Evolutionary conservation across 2,888 invertebrate genomes (phyloP).

Genomic region (Perdita meconis): DNA sequence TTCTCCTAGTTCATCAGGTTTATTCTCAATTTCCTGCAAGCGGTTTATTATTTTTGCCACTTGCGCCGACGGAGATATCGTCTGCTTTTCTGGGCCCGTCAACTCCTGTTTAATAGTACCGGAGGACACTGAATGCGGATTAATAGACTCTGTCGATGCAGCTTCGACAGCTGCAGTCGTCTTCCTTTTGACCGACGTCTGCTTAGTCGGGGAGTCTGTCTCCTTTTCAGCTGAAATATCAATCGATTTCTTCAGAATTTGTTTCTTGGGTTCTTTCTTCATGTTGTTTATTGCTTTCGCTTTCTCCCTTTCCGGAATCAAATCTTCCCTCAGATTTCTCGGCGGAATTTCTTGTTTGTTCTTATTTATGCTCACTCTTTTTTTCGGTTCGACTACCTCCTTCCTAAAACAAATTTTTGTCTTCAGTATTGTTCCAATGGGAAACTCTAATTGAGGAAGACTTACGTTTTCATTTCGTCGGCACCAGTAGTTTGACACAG

Average conservation of each 20-base stretch:
- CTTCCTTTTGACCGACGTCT: not conserved
- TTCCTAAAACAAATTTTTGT: not conserved
- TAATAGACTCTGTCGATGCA: no score
- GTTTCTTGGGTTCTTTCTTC: not conserved
- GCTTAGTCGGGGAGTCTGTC: not conserved
- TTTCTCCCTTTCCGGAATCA: constrained; percentile 5
- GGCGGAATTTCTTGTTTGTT: not conserved
- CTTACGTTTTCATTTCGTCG: constrained; percentile 17
- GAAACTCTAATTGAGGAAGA: not conserved
- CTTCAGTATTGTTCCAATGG: no score
- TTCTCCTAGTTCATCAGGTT: not conserved
- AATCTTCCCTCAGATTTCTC: not conserved
- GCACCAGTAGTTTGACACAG: not conserved
- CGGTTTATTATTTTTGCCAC: constrained; percentile 7
- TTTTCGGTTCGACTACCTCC: not conserved
- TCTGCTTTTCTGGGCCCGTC: not conserved
- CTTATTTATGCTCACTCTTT: not conserved
- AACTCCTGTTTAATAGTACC: not conserved
- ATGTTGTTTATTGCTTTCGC: not conserved
- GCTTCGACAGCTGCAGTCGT: no score
- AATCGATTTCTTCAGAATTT: not conserved
- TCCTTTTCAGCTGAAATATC: not conserved
- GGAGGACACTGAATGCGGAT: no score
- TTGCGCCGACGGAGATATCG: not conserved
- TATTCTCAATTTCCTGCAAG: not conserved